Evolutionary conservation across 2,888 invertebrate species (phyloP).

Genomic region (Hyalella azteca): DNA sequence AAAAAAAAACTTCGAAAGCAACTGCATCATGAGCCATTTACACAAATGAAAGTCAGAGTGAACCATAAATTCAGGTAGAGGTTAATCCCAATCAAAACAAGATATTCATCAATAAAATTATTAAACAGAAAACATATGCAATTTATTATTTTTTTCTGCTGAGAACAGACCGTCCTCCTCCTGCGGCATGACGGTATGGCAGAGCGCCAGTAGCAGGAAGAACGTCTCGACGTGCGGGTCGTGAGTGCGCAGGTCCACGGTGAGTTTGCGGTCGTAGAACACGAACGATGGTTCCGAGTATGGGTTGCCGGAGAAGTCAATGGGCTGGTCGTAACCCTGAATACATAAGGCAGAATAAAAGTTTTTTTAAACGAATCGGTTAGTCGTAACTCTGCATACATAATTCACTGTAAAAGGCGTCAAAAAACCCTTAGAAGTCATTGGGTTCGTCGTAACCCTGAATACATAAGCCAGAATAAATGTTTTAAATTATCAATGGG

Average conservation of each 20-base stretch:
- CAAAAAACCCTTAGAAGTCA: too few species aligned
- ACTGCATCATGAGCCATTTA: too few species aligned
- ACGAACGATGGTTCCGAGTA: constrained; percentile 90
- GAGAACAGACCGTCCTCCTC: constrained; percentile 73
- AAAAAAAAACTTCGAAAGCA: too few species aligned
- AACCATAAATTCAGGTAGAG: not conserved
- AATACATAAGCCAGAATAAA: too few species aligned
- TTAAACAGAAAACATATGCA: not conserved
- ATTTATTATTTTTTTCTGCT: not conserved
- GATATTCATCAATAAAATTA: too few species aligned
- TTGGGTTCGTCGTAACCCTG: too few species aligned
- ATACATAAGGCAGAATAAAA: constrained; percentile 49
- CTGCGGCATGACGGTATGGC: constrained; percentile 99
- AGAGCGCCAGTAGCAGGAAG: constrained; percentile 90
- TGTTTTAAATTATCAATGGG: too few species aligned
- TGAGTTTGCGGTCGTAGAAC: constrained; percentile 87
- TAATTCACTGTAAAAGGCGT: too few species aligned
- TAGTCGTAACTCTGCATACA: too few species aligned
- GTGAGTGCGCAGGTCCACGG: constrained; percentile 78
- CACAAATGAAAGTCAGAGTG: not conserved
- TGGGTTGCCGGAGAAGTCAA: constrained; percentile 93
- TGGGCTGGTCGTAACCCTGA: constrained; percentile 76
- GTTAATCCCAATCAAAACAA: too few species aligned
- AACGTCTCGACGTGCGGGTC: constrained; percentile 82
- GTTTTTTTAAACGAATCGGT: too few species aligned